Conservation (phyloP, 2,113 vertebrate genomes). For the Brachionichthys hirsutus region DNA sequence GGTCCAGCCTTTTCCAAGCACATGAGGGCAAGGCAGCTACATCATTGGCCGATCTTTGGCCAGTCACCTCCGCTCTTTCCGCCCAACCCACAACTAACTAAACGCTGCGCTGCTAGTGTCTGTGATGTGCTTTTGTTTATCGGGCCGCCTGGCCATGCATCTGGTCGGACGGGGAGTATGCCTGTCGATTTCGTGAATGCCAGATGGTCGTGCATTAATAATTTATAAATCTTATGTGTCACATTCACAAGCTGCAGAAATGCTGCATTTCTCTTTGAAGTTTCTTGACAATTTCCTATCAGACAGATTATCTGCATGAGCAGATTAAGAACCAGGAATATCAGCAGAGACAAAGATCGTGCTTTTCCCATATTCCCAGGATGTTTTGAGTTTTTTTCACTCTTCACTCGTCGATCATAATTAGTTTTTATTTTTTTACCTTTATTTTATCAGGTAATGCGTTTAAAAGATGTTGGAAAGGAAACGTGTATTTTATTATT, state of each 20-base stretch:
- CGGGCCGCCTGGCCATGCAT: conserved; percentile 71
- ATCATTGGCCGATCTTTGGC: conserved; percentile 59
- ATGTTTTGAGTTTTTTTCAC: no score
- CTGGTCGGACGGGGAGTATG: conserved; percentile 61
- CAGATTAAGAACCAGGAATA: conserved; percentile 18
- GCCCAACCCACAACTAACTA: conserved; percentile 63
- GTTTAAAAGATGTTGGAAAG: background rate
- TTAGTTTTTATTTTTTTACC: no score
- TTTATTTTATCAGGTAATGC: background rate
- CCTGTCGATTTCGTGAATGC: conserved; percentile 52
- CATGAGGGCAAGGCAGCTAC: conserved; percentile 37
- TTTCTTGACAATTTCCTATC: conserved; percentile 32
- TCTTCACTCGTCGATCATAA: no score
- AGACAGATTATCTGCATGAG: conserved; percentile 26
- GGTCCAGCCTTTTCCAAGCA: conserved; percentile 53
- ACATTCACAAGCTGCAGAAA: conserved; percentile 28
- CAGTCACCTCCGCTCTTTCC: conserved; percentile 56
- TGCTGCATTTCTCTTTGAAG: conserved; percentile 26
- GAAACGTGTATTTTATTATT: no score
- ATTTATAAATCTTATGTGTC: conserved; percentile 38
- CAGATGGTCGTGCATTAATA: conserved; percentile 72
- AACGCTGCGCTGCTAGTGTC: conserved; percentile 53
- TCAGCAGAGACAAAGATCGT: background rate
- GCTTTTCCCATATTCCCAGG: background rate
- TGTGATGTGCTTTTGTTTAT: conserved; percentile 68